phyloP scores from a whole-genome alignment of 2,888 invertebrate genomes.

The Caenorhabditis sp. region DNA sequence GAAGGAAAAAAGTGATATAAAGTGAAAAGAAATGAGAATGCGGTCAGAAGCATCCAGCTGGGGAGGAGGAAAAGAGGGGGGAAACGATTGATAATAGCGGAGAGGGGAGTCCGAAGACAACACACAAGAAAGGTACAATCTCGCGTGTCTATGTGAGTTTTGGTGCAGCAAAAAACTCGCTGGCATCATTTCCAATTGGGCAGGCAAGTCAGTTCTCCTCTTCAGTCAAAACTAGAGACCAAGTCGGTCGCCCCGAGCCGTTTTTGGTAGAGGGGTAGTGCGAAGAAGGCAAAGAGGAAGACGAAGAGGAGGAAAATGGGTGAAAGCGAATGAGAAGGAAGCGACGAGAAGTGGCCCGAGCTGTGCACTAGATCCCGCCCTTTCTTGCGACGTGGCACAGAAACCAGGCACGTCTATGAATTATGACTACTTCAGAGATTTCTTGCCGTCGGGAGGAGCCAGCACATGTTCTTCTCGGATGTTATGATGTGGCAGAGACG shows the following conservation, averaged over 20 bases:
- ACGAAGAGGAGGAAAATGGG: neutral
- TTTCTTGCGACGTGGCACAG: conserved; percentile 26
- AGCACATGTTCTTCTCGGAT: too few species aligned
- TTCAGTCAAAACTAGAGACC: conserved; percentile 20
- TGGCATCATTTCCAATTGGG: conserved; percentile 13
- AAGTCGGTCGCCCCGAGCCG: conserved; percentile 8
- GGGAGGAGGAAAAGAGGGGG: too few species aligned
- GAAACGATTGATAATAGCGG: neutral
- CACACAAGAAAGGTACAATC: conserved; percentile 8
- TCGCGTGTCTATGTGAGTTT: neutral
- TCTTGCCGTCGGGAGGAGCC: too few species aligned
- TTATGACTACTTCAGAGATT: neutral
- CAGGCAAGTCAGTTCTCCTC: neutral
- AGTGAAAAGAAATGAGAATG: too few species aligned
- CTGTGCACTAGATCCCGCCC: conserved; percentile 7
- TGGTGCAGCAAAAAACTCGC: neutral
- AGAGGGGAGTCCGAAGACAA: neutral
- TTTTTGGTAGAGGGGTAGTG: conserved; percentile 19
- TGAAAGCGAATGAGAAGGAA: neutral
- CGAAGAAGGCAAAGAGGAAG: neutral
- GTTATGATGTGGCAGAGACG: too few species aligned
- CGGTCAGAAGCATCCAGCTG: too few species aligned
- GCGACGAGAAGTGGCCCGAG: conserved; percentile 2
- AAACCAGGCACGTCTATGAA: neutral
- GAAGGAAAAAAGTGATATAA: too few species aligned